Evolutionary conservation across 1,140 invertebrate genomes (phyloP).

Genomic region (Procambarus clarkii): DNA sequence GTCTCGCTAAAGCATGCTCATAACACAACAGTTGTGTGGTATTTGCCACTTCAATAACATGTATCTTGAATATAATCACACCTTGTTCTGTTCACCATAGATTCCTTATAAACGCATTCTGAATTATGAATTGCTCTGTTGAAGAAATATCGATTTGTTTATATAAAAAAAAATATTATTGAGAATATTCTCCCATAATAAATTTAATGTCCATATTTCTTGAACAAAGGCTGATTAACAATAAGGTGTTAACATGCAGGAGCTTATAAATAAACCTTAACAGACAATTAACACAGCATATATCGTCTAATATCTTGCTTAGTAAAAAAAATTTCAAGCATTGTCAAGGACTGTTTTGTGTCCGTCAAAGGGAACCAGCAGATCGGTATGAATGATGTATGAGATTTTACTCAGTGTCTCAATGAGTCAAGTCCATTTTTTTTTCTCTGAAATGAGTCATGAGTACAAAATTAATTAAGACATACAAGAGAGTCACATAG

Average conservation of each 20-base stretch:
- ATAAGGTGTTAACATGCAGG: background rate
- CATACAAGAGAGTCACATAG: background rate
- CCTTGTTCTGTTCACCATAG: background rate
- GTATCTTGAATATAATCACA: no score
- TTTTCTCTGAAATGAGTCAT: background rate
- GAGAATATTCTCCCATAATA: background rate
- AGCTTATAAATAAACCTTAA: background rate
- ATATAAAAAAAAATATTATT: background rate
- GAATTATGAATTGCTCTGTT: background rate
- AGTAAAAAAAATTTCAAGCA: background rate
- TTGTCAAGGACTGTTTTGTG: background rate
- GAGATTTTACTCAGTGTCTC: background rate
- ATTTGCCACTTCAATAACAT: no score
- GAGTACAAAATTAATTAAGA: background rate
- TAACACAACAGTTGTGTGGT: no score
- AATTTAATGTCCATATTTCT: constrained; percentile 4
- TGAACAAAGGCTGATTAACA: background rate
- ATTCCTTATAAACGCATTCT: background rate
- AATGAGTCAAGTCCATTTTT: background rate
- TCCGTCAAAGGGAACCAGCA: background rate
- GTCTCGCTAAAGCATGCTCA: no score
- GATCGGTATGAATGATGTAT: background rate
- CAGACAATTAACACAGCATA: background rate
- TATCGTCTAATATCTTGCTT: background rate
- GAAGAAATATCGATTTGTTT: background rate